Conservation (phyloP, 2,113 vertebrate genomes). For the Pygoscelis adeliae region DNA sequence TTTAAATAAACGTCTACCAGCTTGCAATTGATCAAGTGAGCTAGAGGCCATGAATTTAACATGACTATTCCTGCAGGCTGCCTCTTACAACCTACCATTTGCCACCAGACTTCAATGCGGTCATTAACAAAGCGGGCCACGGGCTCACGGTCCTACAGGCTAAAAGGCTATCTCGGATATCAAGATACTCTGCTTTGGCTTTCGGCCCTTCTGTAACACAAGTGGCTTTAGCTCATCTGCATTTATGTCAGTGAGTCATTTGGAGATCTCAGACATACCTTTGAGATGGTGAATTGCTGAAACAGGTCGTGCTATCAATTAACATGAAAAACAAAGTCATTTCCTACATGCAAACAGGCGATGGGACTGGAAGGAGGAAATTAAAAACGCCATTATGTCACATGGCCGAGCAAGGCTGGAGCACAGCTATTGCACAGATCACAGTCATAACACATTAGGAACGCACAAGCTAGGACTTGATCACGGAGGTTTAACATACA, state of each 20-base stretch:
- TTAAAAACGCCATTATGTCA: conserved; percentile 67
- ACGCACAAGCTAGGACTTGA: conserved; percentile 41
- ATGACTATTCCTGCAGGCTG: not conserved
- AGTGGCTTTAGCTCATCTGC: conserved; percentile 37
- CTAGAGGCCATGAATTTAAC: conserved; percentile 51
- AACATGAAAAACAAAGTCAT: conserved; percentile 69
- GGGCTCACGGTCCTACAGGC: not conserved
- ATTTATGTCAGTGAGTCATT: conserved; percentile 75
- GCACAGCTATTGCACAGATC: not conserved
- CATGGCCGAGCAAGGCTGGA: conserved; percentile 46
- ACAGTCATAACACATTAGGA: conserved; percentile 47
- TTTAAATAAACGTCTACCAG: conserved; percentile 70
- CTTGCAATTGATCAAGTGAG: conserved; percentile 51
- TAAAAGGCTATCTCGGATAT: conserved; percentile 25
- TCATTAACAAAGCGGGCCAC: conserved; percentile 17
- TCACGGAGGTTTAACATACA: not conserved
- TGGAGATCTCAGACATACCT: conserved; percentile 57
- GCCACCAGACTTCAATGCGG: not conserved
- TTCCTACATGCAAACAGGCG: conserved; percentile 63
- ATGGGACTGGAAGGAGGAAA: conserved; percentile 60
- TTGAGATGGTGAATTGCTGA: conserved; percentile 68
- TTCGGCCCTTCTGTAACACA: not conserved
- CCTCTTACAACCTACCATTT: conserved; percentile 25
- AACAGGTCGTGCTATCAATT: conserved; percentile 56
- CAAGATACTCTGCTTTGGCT: conserved; percentile 29